phyloP scores from a whole-genome alignment of 35 echinoderm and acorn worm species.

The Strongylocentrotus purpuratus region DNA sequence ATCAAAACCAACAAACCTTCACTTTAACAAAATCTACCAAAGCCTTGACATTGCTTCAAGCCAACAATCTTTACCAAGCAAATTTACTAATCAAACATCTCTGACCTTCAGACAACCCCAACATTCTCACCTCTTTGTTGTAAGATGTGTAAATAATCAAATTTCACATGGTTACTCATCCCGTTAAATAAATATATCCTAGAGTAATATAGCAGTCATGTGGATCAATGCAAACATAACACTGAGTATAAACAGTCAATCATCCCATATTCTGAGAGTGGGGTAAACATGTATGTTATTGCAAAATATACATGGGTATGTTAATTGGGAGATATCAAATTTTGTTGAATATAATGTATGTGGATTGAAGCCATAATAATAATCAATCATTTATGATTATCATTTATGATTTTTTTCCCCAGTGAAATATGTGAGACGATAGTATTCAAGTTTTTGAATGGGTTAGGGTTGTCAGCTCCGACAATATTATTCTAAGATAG shows the following conservation, averaged over 20 bases:
- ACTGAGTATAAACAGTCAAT: neutral
- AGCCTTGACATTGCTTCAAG: neutral
- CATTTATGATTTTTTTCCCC: too few relatives aligned
- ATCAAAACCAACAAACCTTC: neutral
- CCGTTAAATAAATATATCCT: neutral
- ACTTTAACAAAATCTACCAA: neutral
- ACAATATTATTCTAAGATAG: too few relatives aligned
- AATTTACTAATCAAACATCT: too few relatives aligned
- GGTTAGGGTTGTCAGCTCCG: too few relatives aligned
- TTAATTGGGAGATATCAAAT: neutral
- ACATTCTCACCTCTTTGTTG: neutral
- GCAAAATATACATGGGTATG: neutral
- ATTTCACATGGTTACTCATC: neutral
- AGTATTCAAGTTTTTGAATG: too few relatives aligned
- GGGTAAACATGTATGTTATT: too few relatives aligned
- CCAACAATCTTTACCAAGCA: too few relatives aligned
- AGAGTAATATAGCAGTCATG: neutral
- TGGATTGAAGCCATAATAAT: too few relatives aligned
- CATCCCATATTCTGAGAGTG: neutral
- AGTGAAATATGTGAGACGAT: too few relatives aligned
- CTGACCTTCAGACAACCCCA: neutral
- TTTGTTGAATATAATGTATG: too few relatives aligned
- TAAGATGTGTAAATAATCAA: neutral
- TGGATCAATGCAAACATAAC: neutral
- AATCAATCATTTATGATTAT: too few relatives aligned